A percentile compares a stretch with the other conserved stretches of the same genome.
Evolutionary conservation across 2,888 invertebrate species (phyloP).

Genomic region (Dryobota labecula): DNA sequence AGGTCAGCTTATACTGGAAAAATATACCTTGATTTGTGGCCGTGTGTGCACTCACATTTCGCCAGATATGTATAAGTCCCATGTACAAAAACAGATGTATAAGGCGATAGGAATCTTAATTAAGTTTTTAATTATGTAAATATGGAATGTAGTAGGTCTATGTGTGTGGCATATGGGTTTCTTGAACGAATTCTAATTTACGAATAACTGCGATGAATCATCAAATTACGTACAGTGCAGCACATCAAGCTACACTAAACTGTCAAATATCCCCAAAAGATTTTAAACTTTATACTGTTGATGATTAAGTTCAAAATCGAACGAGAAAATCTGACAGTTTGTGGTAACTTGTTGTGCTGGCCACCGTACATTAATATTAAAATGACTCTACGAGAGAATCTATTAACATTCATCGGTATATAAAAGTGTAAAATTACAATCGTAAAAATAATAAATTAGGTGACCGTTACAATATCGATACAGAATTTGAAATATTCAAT

Average conservation of each 20-base stretch:
- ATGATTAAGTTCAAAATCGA: too few relatives aligned
- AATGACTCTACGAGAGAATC: slow-evolving; percentile 6
- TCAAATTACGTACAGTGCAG: slow-evolving; percentile 19
- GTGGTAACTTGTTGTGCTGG: too few relatives aligned
- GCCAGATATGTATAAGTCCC: too few relatives aligned
- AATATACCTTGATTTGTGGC: too few relatives aligned
- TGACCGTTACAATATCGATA: slow-evolving; percentile 12
- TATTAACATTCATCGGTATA: slow-evolving; percentile 21
- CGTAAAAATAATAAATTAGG: slow-evolving; percentile 32
- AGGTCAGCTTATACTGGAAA: too few relatives aligned
- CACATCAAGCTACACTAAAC: too few relatives aligned
- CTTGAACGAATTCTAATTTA: slow-evolving; percentile 26
- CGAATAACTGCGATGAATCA: slow-evolving; percentile 22
- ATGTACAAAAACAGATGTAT: neutral
- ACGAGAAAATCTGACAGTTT: too few relatives aligned
- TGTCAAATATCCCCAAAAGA: too few relatives aligned
- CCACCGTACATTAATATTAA: slow-evolving; percentile 20
- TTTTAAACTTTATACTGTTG: too few relatives aligned
- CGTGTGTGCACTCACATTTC: too few relatives aligned
- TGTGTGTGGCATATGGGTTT: slow-evolving; percentile 30
- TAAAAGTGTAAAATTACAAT: slow-evolving; percentile 40
- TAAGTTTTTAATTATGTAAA: slow-evolving; percentile 8
- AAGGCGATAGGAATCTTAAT: neutral
- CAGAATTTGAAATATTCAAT: slow-evolving; percentile 14
- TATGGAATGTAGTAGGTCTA: neutral